Base-by-base conservation (phyloP, 2,113 vertebrate genomes). In the Myrmophylax atrothorax region DNA sequence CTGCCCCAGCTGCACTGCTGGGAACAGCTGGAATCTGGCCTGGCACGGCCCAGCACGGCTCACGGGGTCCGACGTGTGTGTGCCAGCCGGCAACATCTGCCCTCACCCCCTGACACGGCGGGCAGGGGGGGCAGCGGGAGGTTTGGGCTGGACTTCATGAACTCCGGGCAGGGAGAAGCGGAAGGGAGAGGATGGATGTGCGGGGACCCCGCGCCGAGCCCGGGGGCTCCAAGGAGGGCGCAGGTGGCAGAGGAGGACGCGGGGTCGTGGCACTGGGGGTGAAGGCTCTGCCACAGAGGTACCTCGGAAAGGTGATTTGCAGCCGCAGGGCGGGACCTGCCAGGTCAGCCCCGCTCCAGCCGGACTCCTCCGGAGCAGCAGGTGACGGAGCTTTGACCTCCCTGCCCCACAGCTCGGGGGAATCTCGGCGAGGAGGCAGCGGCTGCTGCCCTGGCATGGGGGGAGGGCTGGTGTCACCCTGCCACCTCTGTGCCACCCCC, bases 251-350 rank as follows among this genome's bases (percentile, higher is more conserved):
- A n/a, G 87, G 33, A 58, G 79, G 63, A 69, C 4, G 28, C 1
- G 37, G 40, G 56, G 20, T 68, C 28, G 6, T 15, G 18, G 70
- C 17, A 2, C 66, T 12, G 67, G 56, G 18, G 47, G 44, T 9
- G 35, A 47, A 40, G 38, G 59, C 11, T 75, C n/a, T 12, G 81
- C 29, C 73, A 29, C 5, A 3, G 46, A 37, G 60, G 33, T 53
- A 23, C 58, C 40, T 10, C 14, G 89, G 53, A 84, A 92, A 96
- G 92, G 92, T 96, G 78, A 90, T 70, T 35, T 50, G 59, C 78
- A 87, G 92, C 94, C 64, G 0, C 5, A 73, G 92, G 94, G 64
- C 26, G n/a, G 33, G 58, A 81, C 18, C 38, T 89, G 90, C 92
- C 89, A 5, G 78, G 86, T 90, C 86, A 76, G 28, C 52, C 49